Evolutionary conservation across 2,113 vertebrate species (phyloP).

Genomic region (Bufo gargarizans): DNA sequence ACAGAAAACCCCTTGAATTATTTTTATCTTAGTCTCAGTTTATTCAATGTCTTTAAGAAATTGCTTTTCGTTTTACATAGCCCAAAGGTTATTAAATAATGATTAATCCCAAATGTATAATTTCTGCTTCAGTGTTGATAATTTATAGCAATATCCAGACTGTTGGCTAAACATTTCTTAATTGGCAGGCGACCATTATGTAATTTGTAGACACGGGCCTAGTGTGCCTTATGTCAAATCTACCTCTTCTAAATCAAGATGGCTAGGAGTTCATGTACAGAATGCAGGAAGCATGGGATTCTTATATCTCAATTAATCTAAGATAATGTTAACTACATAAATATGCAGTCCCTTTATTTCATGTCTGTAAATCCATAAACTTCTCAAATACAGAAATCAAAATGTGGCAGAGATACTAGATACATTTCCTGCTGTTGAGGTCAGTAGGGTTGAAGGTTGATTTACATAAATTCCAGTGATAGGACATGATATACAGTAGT

Average conservation of each 20-base stretch:
- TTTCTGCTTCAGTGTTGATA: slow-evolving; percentile 3
- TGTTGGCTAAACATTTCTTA: slow-evolving; percentile 7
- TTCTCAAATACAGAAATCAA: too few relatives aligned
- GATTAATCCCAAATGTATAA: slow-evolving; percentile 15
- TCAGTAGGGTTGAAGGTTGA: too few relatives aligned
- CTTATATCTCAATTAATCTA: background rate
- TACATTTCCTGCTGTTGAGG: too few relatives aligned
- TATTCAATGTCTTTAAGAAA: background rate
- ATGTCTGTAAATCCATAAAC: too few relatives aligned
- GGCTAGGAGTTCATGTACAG: background rate
- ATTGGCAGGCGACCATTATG: background rate
- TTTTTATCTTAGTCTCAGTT: background rate
- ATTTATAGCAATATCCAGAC: background rate
- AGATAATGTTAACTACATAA: background rate
- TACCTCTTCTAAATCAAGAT: background rate
- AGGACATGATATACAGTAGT: too few relatives aligned
- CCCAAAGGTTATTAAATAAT: background rate
- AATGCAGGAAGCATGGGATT: background rate
- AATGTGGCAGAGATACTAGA: too few relatives aligned
- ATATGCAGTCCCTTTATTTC: background rate
- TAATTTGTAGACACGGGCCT: slow-evolving; percentile 6
- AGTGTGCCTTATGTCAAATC: slow-evolving; percentile 10
- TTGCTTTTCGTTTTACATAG: background rate
- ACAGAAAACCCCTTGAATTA: background rate
- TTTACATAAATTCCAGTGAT: too few relatives aligned